Percentiles rank a stretch among this genome's conserved stretches.
Evolutionary conservation across 2,113 vertebrate species (phyloP).

Genomic region (Serilophus lunatus): DNA sequence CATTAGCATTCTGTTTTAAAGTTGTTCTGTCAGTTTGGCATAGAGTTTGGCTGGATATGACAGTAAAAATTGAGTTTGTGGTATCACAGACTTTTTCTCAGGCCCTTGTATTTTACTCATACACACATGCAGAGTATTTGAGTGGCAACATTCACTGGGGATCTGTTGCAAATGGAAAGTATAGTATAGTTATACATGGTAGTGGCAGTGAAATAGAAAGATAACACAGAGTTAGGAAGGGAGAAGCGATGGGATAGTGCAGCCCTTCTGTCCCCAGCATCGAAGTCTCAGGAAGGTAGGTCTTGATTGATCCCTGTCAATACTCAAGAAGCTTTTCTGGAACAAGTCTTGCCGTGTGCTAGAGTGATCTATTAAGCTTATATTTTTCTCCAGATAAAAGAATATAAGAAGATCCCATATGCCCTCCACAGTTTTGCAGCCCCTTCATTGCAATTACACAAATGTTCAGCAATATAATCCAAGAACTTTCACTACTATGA

Average conservation of each 20-base stretch:
- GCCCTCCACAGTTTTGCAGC: not conserved
- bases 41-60: not conserved
- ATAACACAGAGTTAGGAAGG: not conserved
- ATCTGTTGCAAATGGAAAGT: not conserved
- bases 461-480: not conserved
- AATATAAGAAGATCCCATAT: not conserved
- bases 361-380: not conserved
- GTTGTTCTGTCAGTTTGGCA: not conserved
- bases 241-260: not conserved
- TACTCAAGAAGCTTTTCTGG: not conserved
- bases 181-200: not conserved
- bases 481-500: not conserved
- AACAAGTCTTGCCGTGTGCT: not conserved
- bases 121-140: not conserved
- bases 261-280: fast-evolving
- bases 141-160: not conserved
- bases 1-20: not conserved
- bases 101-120: not conserved
- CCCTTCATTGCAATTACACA: not conserved
- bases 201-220: not conserved
- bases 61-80: not conserved
- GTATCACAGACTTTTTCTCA: not conserved
- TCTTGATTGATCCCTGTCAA: not conserved
- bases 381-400: not conserved
- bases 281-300: not conserved